A percentile compares a stretch with the other conserved stretches of the same genome.
phyloP scores from a whole-genome alignment of 2,888 invertebrate genomes.

The Drosophila hamatofila region DNA sequence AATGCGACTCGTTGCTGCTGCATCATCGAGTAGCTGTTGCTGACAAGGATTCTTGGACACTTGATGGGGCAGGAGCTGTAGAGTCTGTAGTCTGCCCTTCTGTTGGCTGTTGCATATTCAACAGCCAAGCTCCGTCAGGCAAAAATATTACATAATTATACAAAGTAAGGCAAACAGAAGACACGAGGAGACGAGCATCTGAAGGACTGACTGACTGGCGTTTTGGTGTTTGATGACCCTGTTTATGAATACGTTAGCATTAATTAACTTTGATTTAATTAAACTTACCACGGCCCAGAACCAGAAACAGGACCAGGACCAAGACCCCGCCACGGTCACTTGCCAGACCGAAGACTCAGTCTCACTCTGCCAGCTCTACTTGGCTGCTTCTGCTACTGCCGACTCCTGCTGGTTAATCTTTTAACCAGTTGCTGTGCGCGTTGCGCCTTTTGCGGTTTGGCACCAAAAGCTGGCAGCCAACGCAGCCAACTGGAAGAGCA shows the following conservation, averaged over 20 bases:
- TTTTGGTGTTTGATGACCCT: slow-evolving; percentile 78
- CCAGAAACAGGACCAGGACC: background rate
- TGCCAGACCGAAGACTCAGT: slow-evolving; percentile 32
- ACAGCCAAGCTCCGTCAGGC: slow-evolving; percentile 45
- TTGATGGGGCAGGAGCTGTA: background rate
- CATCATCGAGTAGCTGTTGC: slow-evolving; percentile 44
- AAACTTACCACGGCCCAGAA: slow-evolving; percentile 52
- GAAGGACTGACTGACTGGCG: slow-evolving; percentile 42
- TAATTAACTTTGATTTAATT: slow-evolving; percentile 85
- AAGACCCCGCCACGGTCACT: slow-evolving; percentile 55
- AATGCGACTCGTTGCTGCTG: slow-evolving; percentile 23
- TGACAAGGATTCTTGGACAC: slow-evolving; percentile 39
- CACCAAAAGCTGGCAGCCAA: slow-evolving; percentile 62
- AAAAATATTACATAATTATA: slow-evolving; percentile 78
- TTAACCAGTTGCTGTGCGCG: slow-evolving; percentile 63
- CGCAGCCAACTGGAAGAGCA: slow-evolving; percentile 66
- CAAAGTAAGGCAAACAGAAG: slow-evolving; percentile 56
- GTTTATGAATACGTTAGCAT: slow-evolving; percentile 83
- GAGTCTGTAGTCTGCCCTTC: background rate
- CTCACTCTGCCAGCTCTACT: slow-evolving; percentile 28
- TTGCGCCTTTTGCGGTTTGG: slow-evolving; percentile 76
- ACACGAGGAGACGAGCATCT: slow-evolving; percentile 19
- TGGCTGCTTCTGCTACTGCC: slow-evolving; percentile 2
- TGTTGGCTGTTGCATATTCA: slow-evolving; percentile 69
- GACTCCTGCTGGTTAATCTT: slow-evolving; percentile 62